Percentiles rank a stretch among this genome's conserved stretches.
phyloP scores from a whole-genome alignment of 2,797 vertebrate species.

The Vespertilio murinus region DNA sequence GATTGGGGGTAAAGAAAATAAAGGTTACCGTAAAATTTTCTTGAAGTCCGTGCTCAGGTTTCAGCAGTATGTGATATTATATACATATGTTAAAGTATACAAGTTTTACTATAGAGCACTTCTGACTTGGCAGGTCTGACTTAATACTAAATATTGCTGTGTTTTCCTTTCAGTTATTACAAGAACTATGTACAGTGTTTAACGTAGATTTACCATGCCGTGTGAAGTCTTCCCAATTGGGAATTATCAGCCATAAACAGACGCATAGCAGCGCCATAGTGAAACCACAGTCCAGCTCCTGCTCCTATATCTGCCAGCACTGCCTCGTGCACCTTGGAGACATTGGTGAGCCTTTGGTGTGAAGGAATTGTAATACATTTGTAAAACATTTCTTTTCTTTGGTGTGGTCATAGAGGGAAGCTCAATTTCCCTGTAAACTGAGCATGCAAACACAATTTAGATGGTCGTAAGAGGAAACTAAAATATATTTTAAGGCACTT shows the following conservation, averaged over 20 bases:
- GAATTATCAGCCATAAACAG: slow-evolving; percentile 98
- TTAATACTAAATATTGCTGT: slow-evolving; percentile 51
- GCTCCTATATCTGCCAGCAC: slow-evolving; percentile 99
- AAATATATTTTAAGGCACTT: slow-evolving; percentile 47
- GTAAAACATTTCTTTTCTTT: not conserved
- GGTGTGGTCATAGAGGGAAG: not conserved
- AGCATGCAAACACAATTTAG: not conserved
- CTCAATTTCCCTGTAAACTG: not conserved
- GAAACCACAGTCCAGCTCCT: slow-evolving; percentile 98
- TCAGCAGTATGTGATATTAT: not conserved
- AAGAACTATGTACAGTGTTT: slow-evolving; percentile 99
- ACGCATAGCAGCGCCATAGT: slow-evolving; percentile 92
- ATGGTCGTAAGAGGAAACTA: not conserved
- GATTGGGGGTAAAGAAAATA: not conserved
- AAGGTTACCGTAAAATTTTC: not conserved
- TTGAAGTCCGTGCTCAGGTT: not conserved
- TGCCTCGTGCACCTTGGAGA: slow-evolving; percentile 99
- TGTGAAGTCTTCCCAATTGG: slow-evolving; percentile 97
- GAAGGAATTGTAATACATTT: not conserved
- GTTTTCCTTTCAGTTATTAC: slow-evolving; percentile 89
- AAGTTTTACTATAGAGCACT: not conserved
- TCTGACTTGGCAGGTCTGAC: not conserved
- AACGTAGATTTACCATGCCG: slow-evolving; percentile 98
- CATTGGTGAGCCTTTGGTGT: slow-evolving; percentile 90
- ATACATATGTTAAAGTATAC: not conserved